phyloP scores from a whole-genome alignment of 2,113 vertebrate genomes.

The Siniperca chuatsi region DNA sequence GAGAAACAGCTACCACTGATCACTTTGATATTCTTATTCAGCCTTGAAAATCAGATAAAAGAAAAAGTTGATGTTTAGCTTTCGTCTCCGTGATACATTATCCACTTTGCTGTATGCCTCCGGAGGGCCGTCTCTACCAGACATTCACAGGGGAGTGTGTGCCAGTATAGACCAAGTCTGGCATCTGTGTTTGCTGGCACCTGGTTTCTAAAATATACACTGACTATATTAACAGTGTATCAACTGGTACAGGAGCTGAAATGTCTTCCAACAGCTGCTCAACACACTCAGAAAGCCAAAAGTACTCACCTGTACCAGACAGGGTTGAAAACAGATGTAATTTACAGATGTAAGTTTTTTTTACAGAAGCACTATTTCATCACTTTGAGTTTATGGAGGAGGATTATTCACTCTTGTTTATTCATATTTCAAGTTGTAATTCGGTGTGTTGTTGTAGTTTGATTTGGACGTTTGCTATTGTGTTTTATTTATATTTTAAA shows the following conservation, averaged over 20 bases:
- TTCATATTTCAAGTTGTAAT: neutral
- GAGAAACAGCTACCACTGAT: too few species aligned
- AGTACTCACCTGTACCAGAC: neutral
- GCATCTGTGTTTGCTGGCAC: conserved; percentile 19
- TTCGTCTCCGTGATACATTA: neutral
- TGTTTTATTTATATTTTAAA: neutral
- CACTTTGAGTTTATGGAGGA: neutral
- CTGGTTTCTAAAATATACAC: conserved; percentile 30
- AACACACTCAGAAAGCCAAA: neutral
- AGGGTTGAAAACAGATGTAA: too few species aligned
- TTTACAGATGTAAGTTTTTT: too few species aligned
- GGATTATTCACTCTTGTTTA: neutral
- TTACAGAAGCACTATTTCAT: neutral
- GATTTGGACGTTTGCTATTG: neutral
- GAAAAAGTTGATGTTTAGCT: neutral
- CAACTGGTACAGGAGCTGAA: neutral
- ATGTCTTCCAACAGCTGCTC: conserved; percentile 16
- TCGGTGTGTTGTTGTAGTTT: neutral
- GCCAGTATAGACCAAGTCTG: conserved; percentile 7
- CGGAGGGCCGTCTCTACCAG: neutral
- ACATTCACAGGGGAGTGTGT: neutral
- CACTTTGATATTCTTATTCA: neutral
- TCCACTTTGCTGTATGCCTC: neutral
- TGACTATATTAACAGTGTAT: conserved; percentile 5
- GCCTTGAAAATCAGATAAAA: neutral